Evolutionary conservation across 1,140 invertebrate genomes (phyloP).

Genomic region (Atopsyche davidsoni): DNA sequence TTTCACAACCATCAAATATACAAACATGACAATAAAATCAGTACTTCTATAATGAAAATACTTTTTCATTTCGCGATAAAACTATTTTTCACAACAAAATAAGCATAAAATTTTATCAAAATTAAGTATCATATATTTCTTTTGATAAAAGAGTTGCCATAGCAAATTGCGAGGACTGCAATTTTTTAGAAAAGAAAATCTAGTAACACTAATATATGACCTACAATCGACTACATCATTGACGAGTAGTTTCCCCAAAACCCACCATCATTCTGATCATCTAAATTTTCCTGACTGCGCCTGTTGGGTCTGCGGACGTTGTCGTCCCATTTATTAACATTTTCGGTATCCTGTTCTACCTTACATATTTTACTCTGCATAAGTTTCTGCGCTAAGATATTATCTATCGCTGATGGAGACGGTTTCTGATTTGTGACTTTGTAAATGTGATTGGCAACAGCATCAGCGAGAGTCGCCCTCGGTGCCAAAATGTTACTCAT

Average conservation of each 20-base stretch:
- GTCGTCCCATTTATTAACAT: background rate
- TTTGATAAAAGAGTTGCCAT: too few species aligned
- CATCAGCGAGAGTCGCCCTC: conserved; percentile 42
- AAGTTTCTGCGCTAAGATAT: conserved; percentile 47
- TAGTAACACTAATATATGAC: too few species aligned
- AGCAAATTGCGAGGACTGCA: too few species aligned
- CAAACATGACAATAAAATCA: too few species aligned
- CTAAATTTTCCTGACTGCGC: background rate
- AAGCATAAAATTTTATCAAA: too few species aligned
- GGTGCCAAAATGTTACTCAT: conserved; percentile 37
- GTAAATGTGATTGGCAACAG: conserved; percentile 45
- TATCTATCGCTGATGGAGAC: conserved; percentile 43
- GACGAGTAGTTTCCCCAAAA: background rate
- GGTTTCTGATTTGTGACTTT: conserved; percentile 50
- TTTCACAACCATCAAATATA: too few species aligned
- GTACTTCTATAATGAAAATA: too few species aligned
- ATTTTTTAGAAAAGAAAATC: too few species aligned
- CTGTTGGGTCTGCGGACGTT: background rate
- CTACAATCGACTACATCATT: background rate
- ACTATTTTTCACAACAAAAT: too few species aligned
- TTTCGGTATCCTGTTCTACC: background rate
- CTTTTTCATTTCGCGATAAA: too few species aligned
- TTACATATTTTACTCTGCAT: conserved; percentile 10
- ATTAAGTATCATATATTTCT: too few species aligned
- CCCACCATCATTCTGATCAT: background rate